phyloP scores from a whole-genome alignment of 1,140 invertebrate genomes.

The Lasaia peninsularis region DNA sequence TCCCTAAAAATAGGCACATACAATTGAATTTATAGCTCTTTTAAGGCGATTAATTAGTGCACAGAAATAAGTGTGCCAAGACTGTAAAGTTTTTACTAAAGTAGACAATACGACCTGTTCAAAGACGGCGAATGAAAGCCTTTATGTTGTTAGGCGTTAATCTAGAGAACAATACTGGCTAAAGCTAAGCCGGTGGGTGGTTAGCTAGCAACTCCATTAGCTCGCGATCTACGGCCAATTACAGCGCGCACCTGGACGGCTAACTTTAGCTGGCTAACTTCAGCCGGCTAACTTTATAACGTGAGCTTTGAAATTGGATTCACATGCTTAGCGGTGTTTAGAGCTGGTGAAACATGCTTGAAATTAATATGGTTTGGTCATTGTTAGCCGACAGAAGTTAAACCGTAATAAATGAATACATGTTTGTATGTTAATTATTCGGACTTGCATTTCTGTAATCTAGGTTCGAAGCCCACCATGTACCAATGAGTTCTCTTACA shows the following conservation, averaged over 20 bases:
- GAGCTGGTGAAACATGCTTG: neutral
- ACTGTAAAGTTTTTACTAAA: too few species aligned
- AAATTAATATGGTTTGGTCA: neutral
- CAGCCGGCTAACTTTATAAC: neutral
- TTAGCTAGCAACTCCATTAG: slow-evolving; percentile 1
- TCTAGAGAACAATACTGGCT: slow-evolving; percentile 2
- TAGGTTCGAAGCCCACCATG: too few species aligned
- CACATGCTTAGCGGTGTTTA: neutral
- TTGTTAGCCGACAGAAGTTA: neutral
- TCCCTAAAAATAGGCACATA: too few species aligned
- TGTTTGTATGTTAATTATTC: neutral
- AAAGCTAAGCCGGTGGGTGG: neutral
- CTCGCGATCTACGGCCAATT: slow-evolving; percentile 3
- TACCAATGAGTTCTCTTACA: too few species aligned
- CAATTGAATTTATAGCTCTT: too few species aligned
- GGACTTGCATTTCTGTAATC: too few species aligned
- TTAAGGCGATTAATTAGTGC: too few species aligned
- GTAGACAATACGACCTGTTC: neutral
- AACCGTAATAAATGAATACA: too few species aligned
- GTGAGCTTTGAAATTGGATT: neutral
- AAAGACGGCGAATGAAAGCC: neutral
- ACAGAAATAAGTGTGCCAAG: too few species aligned
- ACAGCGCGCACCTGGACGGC: neutral
- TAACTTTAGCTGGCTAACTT: neutral
- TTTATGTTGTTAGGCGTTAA: neutral